phyloP scores from a whole-genome alignment of 1,140 invertebrate genomes.

The Leptinotarsa texana region DNA sequence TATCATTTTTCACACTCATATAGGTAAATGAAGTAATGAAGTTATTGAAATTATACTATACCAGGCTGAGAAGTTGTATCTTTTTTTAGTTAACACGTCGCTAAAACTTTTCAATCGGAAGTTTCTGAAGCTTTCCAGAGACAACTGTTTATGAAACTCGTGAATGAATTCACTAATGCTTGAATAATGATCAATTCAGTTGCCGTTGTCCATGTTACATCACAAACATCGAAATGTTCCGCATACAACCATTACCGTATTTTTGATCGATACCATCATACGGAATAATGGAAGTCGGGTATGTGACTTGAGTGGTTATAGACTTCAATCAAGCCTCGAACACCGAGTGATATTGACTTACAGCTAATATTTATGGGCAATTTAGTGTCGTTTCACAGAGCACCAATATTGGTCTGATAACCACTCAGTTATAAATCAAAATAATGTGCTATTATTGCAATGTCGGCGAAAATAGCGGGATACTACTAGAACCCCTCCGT shows the following conservation, averaged over 20 bases:
- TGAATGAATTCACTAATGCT: background rate
- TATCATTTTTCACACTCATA: too few species aligned
- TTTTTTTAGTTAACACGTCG: too few species aligned
- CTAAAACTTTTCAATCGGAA: too few species aligned
- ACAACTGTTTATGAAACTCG: too few species aligned
- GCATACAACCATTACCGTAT: conserved; percentile 5
- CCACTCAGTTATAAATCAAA: conserved; percentile 53
- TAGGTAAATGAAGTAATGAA: too few species aligned
- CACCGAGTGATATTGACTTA: conserved; percentile 51
- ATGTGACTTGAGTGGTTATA: conserved; percentile 43
- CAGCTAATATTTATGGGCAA: conserved; percentile 54
- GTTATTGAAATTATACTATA: too few species aligned
- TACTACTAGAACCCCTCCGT: conserved; percentile 11
- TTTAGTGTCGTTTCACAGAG: conserved; percentile 53
- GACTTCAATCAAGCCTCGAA: conserved; percentile 48
- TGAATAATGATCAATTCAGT: background rate
- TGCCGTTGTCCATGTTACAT: background rate
- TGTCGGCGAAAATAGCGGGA: conserved; percentile 50
- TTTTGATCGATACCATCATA: conserved; percentile 14
- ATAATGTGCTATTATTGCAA: conserved; percentile 54
- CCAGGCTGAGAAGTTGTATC: too few species aligned
- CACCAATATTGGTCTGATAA: conserved; percentile 55
- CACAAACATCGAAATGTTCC: background rate
- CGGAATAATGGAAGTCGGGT: conserved; percentile 41
- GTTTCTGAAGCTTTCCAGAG: too few species aligned